A percentile compares a stretch with the other conserved stretches of the same genome.
Conservation (phyloP, 2,888 invertebrate genomes). For the Oxycera nigricornis region DNA sequence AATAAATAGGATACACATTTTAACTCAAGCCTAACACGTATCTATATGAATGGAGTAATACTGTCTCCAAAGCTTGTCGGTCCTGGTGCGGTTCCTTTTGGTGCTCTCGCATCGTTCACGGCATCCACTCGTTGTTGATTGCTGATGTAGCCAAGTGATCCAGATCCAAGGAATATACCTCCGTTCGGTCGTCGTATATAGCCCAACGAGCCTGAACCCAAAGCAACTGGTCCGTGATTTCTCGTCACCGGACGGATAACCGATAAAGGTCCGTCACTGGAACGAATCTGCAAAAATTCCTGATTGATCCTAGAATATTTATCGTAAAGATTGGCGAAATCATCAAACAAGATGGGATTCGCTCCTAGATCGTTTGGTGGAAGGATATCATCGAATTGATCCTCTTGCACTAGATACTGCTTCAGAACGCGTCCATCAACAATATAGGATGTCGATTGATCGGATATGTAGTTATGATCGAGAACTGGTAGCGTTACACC, state of each 20-base stretch:
- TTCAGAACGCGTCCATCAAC: conserved; percentile 58
- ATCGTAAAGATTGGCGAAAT: conserved; percentile 53
- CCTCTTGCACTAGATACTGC: conserved; percentile 61
- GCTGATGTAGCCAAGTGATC: conserved; percentile 60
- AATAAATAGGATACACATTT: conserved; percentile 33
- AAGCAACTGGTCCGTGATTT: conserved; percentile 53
- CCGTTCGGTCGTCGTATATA: conserved; percentile 60
- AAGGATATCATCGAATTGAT: conserved; percentile 57
- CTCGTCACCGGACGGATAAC: conserved; percentile 44
- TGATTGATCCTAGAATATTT: conserved; percentile 45
- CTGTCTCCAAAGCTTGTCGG: conserved; percentile 54
- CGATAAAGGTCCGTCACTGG: conserved; percentile 32
- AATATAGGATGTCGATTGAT: conserved; percentile 51
- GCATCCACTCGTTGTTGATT: conserved; percentile 55
- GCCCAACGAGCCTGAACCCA: conserved; percentile 62
- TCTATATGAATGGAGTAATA: conserved; percentile 5
- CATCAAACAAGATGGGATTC: conserved; percentile 46
- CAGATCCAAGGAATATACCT: conserved; percentile 60
- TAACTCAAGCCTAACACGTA: conserved; percentile 11
- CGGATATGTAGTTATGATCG: conserved; percentile 41
- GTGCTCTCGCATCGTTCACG: conserved; percentile 55
- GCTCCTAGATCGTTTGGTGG: conserved; percentile 34
- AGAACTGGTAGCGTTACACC: neutral
- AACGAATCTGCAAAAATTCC: conserved; percentile 16
- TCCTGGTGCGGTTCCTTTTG: conserved; percentile 53